Evolutionary conservation across 1,140 invertebrate genomes (phyloP), one percentile per base, ranked within the genome.

Genomic region (Kradibia gibbosae): DNA sequence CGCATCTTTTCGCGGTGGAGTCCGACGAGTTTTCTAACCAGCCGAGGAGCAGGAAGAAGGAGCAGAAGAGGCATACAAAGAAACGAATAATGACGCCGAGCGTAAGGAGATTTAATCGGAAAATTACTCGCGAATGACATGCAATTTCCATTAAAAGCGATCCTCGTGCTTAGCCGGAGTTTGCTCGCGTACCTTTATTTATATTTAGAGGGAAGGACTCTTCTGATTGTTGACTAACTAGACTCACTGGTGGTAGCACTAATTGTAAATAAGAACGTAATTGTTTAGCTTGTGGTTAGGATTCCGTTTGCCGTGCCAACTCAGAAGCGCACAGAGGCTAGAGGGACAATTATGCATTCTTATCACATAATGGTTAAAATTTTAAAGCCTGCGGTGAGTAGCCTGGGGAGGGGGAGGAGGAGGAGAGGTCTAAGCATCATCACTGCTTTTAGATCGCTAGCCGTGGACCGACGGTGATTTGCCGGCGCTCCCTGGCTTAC

Each of bases 11-110:
- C 11, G 28, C 13, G 17, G 36, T 22, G 15, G n/a, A 13, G 3
- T 1, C 57, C 11, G 60, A 77, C 55, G 75, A 62, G 22, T 65
- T 77, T 62, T 67, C 55, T 42, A n/a, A 39, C 39, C 8, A 45
- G 60, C n/a, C 2, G 10, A 20, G 50, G 50, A 22, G 15, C 20
- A 22, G 50, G 15, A 20, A 17, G 50, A 17, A 22, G 5, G 50
- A 53, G 50, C 5, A 53, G 22, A 17, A 53, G 5, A 17, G 50
- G n/a, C n/a, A n/a, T n/a, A n/a, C n/a, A n/a, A n/a, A n/a, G n/a
- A n/a, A n/a, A n/a, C n/a, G n/a, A n/a, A n/a, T n/a, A n/a, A n/a
- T n/a, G n/a, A n/a, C n/a, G n/a, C n/a, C n/a, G n/a, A n/a, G n/a
- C n/a, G n/a, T n/a, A n/a, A n/a, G n/a, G n/a, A n/a, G n/a, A n/a